Evolutionary conservation across 2,797 vertebrate species (phyloP), one percentile per base, ranked within the genome.

Genomic region (Decapterus maruadsi): DNA sequence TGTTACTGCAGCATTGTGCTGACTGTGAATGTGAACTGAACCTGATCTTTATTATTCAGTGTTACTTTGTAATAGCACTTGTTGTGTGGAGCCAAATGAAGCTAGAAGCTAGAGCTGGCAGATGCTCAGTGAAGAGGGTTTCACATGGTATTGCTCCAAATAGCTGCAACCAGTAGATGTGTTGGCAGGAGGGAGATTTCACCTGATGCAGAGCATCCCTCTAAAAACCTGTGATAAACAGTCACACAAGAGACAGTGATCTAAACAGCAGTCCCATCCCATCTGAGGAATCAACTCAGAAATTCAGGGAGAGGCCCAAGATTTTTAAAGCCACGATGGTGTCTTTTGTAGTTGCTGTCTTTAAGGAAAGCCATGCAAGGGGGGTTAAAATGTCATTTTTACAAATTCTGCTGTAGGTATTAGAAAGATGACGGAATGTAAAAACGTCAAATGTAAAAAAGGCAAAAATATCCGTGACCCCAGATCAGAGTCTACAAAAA

Each of bases 101-200:
- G 74, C 78, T 72, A 51, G 56, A 72, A 69, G 78, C 71, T 55
- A 3, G 67, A 78, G 68, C 42, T 62, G 82, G 78, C 83, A 83
- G 72, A 82, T 78, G 80, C 75, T 87, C 62, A 60, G 77, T 83
- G 81, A 84, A 8, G 74, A 83, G 58, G 77, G 68, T 80, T 83
- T 70, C 63, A 75, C 67, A 78, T 66, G 57, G 83, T 82, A 86
- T 87, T 84, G 81, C 80, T 77, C 68, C 58, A 85, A 86, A 88
- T 83, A 86, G 75, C 79, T 82, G 71, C 76, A 82, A 68, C 73
- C 68, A 77, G 82, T 77, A 87, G 80, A 87, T 78, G 80, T 76
- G 72, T 56, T 75, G 72, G 73, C 72, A 83, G 46, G 69, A 81
- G 46, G 72, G 58, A 83, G 42, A 76, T 50, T 69, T 77, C 61